These are phyloP conservation scores for Phalacrocorax brasilianus DNA, from an alignment of 2,113 vertebrate species.

Conservation along the genomic window DNA sequence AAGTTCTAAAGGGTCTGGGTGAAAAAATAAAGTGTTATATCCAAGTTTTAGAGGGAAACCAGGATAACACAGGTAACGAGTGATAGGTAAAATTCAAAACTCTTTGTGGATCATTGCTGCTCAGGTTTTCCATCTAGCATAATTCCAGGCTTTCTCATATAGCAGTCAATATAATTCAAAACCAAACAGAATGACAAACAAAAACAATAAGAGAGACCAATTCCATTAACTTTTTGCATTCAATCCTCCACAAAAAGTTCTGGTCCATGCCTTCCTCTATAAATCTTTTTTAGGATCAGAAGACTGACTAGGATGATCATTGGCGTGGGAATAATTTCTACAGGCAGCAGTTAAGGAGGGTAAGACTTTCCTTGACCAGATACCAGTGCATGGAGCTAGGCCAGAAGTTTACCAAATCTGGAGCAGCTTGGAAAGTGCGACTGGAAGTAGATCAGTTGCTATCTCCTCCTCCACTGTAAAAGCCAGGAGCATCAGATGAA, in stretches of 20 bases:
- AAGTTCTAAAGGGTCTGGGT: neutral
- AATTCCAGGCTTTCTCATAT: neutral
- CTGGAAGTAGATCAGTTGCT: neutral
- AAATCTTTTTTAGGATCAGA: too few species aligned
- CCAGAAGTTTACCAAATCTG: neutral
- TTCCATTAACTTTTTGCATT: neutral
- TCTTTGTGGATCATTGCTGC: neutral
- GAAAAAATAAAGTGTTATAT: neutral
- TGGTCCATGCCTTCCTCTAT: neutral
- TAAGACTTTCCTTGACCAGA: neutral
- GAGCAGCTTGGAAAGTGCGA: neutral
- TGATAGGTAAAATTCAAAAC: neutral
- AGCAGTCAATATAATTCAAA: neutral
- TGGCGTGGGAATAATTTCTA: neutral
- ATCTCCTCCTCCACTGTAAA: neutral
- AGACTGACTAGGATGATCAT: neutral
- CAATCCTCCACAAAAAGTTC: neutral
- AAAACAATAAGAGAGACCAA: neutral
- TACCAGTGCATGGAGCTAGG: neutral
- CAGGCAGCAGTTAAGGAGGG: neutral
- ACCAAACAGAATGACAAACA: neutral
- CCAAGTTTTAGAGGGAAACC: neutral
- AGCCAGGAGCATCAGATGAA: neutral
- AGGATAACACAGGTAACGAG: neutral
- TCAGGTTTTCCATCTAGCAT: neutral